Base-by-base conservation (phyloP, 2,797 vertebrate species). In the Sternotherus odoratus region DNA sequence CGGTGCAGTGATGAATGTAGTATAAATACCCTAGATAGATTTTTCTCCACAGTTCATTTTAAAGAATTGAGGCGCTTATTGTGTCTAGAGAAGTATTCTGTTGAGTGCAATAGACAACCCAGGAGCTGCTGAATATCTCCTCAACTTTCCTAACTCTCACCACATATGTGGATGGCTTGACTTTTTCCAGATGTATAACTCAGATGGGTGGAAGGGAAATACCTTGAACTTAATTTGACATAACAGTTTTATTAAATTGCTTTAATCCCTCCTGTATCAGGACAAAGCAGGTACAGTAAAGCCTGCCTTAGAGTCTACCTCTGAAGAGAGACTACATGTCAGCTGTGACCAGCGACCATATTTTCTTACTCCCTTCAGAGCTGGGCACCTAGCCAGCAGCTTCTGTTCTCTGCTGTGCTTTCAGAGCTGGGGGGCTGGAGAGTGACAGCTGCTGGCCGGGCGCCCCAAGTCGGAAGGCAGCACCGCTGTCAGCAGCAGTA, bases 1-100 rank as follows among this genome's bases (percentile, higher is more conserved):
- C 94, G 95, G 94, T 95, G 93, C 89, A 96, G 96, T 95, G 96
- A 96, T 97, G 96, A 97, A 91, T 91, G 95, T 95, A 95, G 95
- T 95, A 95, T 97, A 96, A 97, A 96, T 96, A 95, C 95, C 96
- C 66, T 93, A 96, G 95, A 89, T 86, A 95, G 96, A 96, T 97
- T 95, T 95, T 97, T 95, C 95, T 66, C 91, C 79, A 88, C 96
- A 96, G 91, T 75, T 75, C 30, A 75, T 46, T 48, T 30, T 48
- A 46, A 75, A 75, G 72, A 48, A 75, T 30, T 30, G 95, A 93
- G 94, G 95, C 50, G 86, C 21, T 0, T 4, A 95, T 96, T 96
- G 94, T 93, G 96, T 92, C 95, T 95, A 96, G 89, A 95, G 91
- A 95, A 90, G 87, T 94, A 88, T 91, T 94, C 92, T 93, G 66